Evolutionary conservation across 2,888 invertebrate species (phyloP).

Genomic region (Troides aeacus): DNA sequence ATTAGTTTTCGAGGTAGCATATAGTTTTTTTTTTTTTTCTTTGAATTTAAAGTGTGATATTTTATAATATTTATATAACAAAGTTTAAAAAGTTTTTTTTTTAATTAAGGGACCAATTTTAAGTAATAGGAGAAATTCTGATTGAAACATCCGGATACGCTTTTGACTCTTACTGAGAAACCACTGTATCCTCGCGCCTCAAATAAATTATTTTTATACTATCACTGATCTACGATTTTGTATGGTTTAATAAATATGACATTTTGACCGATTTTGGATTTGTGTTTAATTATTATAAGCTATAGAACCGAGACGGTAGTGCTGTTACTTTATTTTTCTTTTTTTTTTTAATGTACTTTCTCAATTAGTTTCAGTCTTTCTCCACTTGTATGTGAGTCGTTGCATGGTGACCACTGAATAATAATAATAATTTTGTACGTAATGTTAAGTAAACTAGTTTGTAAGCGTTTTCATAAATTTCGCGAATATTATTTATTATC

Average conservation of each 20-base stretch:
- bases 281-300: slow-evolving; percentile 64
- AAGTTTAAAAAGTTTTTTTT: slow-evolving; percentile 75
- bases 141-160: slow-evolving; percentile 61
- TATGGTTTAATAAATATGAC: slow-evolving; percentile 64
- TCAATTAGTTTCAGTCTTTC: slow-evolving; percentile 68
- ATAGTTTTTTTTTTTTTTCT: slow-evolving; percentile 56
- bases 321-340: slow-evolving; percentile 34
- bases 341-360: slow-evolving; percentile 22
- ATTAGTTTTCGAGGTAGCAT: slow-evolving; percentile 74
- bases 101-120: slow-evolving; percentile 75
- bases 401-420: slow-evolving; percentile 71
- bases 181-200: slow-evolving; percentile 58
- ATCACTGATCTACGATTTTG: slow-evolving; percentile 63
- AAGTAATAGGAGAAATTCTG: slow-evolving; percentile 77
- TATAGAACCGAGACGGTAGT: slow-evolving; percentile 59
- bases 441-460: slow-evolving; percentile 70
- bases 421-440: slow-evolving; percentile 79
- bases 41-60: slow-evolving; percentile 81
- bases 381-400: slow-evolving; percentile 62
- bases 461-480: slow-evolving; percentile 76
- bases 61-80: slow-evolving; percentile 79
- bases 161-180: slow-evolving; percentile 66
- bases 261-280: slow-evolving; percentile 61
- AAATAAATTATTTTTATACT: slow-evolving; percentile 56
- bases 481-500: slow-evolving; percentile 80